phyloP scores from a whole-genome alignment of 2,113 vertebrate species.

The Asarcornis scutulata region DNA sequence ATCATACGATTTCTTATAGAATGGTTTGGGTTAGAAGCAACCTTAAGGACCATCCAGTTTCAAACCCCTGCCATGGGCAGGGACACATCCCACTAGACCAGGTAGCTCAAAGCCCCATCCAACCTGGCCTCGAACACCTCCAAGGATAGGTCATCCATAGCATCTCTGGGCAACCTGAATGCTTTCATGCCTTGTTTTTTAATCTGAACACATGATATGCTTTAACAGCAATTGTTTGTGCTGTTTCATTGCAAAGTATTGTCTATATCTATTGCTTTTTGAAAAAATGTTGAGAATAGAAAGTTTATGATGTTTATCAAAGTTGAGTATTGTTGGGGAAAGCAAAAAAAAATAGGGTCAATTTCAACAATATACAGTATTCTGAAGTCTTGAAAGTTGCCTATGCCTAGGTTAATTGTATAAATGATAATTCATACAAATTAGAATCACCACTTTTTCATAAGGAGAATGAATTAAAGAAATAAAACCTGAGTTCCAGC shows the following conservation, averaged over 20 bases:
- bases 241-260: neutral
- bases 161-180: too few relatives aligned
- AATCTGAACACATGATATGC: neutral
- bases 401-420: slow-evolving; percentile 16
- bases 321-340: neutral
- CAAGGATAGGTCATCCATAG: too few relatives aligned
- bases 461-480: slow-evolving; percentile 32
- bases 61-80: too few relatives aligned
- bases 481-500: slow-evolving; percentile 19
- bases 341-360: neutral
- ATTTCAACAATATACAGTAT: neutral
- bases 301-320: neutral
- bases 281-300: neutral
- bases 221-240: neutral
- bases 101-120: too few relatives aligned
- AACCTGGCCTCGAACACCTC: too few relatives aligned
- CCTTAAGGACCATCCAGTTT: too few relatives aligned
- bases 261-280: neutral
- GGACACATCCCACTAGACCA: too few relatives aligned
- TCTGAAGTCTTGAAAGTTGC: neutral
- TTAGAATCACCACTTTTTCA: slow-evolving; percentile 33
- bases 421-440: slow-evolving; percentile 6
- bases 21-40: too few relatives aligned
- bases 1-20: neutral
- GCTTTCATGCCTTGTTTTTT: too few relatives aligned